These are phyloP conservation scores for Bos indicus DNA, from an alignment of 2,113 vertebrate species.

Conservation along the genomic window DNA sequence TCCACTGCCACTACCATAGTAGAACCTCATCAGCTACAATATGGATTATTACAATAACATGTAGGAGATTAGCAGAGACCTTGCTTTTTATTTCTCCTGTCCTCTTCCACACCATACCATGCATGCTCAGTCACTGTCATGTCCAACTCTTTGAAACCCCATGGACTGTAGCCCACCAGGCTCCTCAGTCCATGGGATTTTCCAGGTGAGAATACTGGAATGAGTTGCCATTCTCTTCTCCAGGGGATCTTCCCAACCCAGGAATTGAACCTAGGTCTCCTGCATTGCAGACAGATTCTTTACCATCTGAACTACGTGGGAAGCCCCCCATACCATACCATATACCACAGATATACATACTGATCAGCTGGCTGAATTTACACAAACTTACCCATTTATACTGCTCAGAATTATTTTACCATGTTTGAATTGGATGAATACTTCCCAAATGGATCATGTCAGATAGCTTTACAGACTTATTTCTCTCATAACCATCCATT, in stretches of 20 bases:
- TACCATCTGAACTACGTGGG: background rate
- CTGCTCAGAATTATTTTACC: background rate
- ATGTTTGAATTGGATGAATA: background rate
- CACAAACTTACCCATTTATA: background rate
- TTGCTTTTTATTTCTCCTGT: background rate
- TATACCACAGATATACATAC: background rate
- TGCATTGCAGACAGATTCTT: background rate
- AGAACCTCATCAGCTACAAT: background rate
- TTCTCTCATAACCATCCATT: background rate
- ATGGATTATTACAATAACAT: background rate
- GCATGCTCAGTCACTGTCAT: background rate
- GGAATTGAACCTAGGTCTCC: background rate
- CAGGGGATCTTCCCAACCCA: background rate
- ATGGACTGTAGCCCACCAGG: background rate
- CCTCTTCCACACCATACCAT: background rate
- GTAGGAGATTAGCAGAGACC: background rate
- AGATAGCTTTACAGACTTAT: background rate
- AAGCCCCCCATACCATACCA: background rate
- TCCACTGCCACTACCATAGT: background rate
- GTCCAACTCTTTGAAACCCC: background rate
- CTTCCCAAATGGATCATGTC: background rate
- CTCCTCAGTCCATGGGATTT: background rate
- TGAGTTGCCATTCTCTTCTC: background rate
- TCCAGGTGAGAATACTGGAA: background rate
- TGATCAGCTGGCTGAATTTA: background rate